phyloP scores from a whole-genome alignment of 1,140 invertebrate genomes.

The Bombus ignitus region DNA sequence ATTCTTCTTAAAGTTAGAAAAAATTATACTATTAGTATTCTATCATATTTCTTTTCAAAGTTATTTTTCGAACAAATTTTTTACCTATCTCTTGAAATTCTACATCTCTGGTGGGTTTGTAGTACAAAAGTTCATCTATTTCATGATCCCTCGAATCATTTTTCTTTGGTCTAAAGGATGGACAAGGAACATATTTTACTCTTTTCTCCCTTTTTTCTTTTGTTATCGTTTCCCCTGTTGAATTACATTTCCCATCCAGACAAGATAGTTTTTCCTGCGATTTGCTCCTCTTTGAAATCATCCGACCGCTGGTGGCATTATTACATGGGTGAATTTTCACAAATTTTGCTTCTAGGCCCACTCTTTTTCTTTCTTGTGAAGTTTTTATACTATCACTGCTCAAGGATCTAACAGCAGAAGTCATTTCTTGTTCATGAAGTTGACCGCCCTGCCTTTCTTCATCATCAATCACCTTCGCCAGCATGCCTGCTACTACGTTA shows the following conservation, averaged over 20 bases:
- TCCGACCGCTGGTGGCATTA: background rate
- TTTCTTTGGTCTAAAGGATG: background rate
- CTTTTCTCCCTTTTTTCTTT: background rate
- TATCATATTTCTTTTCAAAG: background rate
- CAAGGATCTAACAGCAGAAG: background rate
- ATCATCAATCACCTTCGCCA: constrained; percentile 62
- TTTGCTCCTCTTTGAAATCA: constrained; percentile 6
- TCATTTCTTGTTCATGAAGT: background rate
- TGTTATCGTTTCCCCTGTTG: background rate
- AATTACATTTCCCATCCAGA: background rate
- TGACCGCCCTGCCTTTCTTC: constrained; percentile 11
- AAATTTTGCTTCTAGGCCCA: background rate
- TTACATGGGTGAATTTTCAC: background rate
- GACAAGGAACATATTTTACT: constrained; percentile 13
- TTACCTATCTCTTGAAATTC: constrained; percentile 26
- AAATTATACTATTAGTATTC: background rate
- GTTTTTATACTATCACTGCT: constrained; percentile 19
- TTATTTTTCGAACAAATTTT: background rate
- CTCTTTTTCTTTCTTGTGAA: background rate
- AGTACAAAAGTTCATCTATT: background rate
- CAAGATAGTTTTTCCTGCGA: background rate
- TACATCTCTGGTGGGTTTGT: constrained; percentile 10
- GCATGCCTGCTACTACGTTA: constrained; percentile 67
- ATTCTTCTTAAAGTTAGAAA: constrained; percentile 2
- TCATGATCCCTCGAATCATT: background rate